A percentile compares a stretch with the other conserved stretches of the same genome.
phyloP scores from a whole-genome alignment of 2,888 invertebrate species.

The Melipona bicolor region DNA sequence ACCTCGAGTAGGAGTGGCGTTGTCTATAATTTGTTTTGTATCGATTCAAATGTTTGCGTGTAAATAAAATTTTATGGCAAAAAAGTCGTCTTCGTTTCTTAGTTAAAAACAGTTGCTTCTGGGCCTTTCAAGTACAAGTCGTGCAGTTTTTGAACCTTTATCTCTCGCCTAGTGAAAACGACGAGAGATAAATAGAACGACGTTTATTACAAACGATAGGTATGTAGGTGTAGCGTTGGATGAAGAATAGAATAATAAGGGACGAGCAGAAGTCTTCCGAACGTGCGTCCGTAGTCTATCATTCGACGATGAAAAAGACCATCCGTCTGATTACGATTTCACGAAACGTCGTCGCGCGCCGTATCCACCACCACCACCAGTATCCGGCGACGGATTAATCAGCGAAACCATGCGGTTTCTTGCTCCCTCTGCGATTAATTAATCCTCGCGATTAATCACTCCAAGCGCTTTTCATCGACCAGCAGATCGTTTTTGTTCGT shows the following conservation, averaged over 20 bases:
- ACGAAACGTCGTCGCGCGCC: conserved; percentile 54
- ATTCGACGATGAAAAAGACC: conserved; percentile 65
- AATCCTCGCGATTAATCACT: conserved; percentile 68
- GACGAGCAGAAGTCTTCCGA: conserved; percentile 40
- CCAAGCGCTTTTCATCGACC: conserved; percentile 62
- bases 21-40: too few species aligned
- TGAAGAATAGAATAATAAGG: conserved; percentile 45
- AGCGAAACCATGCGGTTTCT: conserved; percentile 68
- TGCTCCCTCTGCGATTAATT: conserved; percentile 65
- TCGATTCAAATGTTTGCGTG: too few species aligned
- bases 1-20: too few species aligned
- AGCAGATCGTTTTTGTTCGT: conserved; percentile 57
- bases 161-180: background rate
- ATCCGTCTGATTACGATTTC: conserved; percentile 71
- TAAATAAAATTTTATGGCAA: too few species aligned
- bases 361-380: conserved; percentile 18
- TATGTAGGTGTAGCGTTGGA: conserved; percentile 12
- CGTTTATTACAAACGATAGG: background rate
- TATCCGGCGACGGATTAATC: conserved; percentile 64
- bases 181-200: too few species aligned
- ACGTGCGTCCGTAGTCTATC: conserved; percentile 50
- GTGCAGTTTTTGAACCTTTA: too few species aligned
- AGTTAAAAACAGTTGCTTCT: too few species aligned
- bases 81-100: too few species aligned
- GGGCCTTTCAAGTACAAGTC: too few species aligned